Evolutionary conservation across 37 sponge, comb jelly and placozoan genomes (phyloP).

Genomic region (Beroe ovata): DNA sequence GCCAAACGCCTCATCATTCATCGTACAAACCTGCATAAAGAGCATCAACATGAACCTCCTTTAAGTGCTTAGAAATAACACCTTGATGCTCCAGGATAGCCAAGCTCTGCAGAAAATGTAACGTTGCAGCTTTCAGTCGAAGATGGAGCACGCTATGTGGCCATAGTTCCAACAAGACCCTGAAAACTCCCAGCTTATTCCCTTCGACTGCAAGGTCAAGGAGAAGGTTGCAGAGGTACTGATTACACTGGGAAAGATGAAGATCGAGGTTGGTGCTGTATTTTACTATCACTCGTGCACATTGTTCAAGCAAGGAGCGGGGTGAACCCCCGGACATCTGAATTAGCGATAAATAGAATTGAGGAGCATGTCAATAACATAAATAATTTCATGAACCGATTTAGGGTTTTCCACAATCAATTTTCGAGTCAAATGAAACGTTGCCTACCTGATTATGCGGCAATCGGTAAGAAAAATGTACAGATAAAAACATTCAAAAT

Average conservation of each 20-base stretch:
- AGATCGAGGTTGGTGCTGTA: no score
- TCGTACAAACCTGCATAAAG: conserved; percentile 64
- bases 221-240: conserved; percentile 8
- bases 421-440: no score
- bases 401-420: no score
- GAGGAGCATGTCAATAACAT: no score
- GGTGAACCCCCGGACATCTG: no score
- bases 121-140: not conserved
- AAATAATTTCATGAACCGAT: no score
- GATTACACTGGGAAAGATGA: conserved; percentile 8
- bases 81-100: conserved; percentile 56
- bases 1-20: not conserved
- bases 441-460: no score
- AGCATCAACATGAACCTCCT: conserved; percentile 28
- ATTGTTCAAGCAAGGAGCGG: no score
- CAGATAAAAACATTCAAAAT: not conserved
- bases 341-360: no score
- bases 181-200: not conserved
- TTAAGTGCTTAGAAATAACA: not conserved
- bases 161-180: conserved; percentile 3
- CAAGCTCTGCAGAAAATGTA: conserved; percentile 25
- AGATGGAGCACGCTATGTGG: not conserved
- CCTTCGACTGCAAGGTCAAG: not conserved
- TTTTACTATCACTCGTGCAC: no score
- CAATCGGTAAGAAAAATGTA: no score